These are phyloP conservation scores for Hoplodrina ambigua DNA, from an alignment of 2,888 invertebrate genomes.

Conservation along the genomic window DNA sequence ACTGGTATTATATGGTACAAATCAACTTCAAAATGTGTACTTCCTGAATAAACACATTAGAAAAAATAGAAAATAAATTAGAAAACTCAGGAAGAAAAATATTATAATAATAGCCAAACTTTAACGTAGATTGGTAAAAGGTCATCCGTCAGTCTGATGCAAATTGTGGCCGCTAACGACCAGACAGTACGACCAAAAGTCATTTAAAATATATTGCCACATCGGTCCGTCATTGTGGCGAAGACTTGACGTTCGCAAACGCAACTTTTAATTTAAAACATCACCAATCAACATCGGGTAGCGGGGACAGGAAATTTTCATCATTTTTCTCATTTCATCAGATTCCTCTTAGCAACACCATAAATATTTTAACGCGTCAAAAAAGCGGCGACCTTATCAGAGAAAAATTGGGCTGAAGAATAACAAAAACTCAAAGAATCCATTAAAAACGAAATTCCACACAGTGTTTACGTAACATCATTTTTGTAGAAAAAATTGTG, in stretches of 20 bases:
- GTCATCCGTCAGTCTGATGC: not conserved
- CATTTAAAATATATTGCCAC: constrained; percentile 43
- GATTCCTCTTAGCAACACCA: constrained; percentile 21
- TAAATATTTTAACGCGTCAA: constrained; percentile 39
- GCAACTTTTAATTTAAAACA: constrained; percentile 51
- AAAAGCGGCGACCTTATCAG: constrained; percentile 32
- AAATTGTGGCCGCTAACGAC: constrained; percentile 8
- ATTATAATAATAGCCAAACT: not conserved
- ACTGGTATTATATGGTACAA: too few relatives aligned
- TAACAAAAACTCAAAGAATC: constrained; percentile 48
- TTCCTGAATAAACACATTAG: too few relatives aligned
- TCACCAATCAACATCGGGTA: constrained; percentile 22
- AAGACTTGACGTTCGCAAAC: constrained; percentile 28
- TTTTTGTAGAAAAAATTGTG: constrained; percentile 62
- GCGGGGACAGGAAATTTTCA: constrained; percentile 29
- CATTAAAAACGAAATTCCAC: constrained; percentile 48
- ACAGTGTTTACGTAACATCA: constrained; percentile 63
- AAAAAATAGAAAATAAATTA: too few relatives aligned
- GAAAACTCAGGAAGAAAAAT: too few relatives aligned
- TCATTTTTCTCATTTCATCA: constrained; percentile 41
- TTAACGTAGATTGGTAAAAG: not conserved
- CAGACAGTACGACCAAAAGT: constrained; percentile 9
- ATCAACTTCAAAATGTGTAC: too few relatives aligned
- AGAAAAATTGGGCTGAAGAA: constrained; percentile 30
- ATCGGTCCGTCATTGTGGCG: constrained; percentile 16